Evolutionary conservation across 2,113 vertebrate genomes (phyloP).

Genomic region (Aplodontia rufa): DNA sequence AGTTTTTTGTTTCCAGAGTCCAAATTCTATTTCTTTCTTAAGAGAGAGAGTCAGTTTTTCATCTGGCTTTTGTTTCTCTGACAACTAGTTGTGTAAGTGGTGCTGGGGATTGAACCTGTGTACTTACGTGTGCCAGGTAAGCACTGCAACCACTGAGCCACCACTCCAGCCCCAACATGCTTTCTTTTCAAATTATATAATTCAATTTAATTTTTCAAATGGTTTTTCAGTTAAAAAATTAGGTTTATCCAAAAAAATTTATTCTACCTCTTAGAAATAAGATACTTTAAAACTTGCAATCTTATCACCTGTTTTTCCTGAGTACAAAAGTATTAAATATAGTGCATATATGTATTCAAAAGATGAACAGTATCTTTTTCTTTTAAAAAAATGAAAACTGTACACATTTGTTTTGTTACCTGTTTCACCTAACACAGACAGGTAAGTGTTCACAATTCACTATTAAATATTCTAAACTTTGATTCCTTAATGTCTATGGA

Average conservation of each 20-base stretch:
- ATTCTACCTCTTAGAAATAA: background rate
- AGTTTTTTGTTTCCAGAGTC: background rate
- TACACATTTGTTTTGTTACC: background rate
- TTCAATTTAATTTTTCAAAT: background rate
- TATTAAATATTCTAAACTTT: background rate
- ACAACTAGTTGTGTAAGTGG: no score
- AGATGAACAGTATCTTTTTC: background rate
- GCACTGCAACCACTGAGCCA: no score
- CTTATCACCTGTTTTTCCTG: background rate
- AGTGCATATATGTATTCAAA: background rate
- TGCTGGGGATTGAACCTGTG: no score
- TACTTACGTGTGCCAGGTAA: no score
- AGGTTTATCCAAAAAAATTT: background rate
- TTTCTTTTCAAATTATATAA: background rate
- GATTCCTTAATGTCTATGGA: background rate
- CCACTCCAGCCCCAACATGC: no score
- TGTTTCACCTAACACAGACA: background rate
- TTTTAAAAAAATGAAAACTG: background rate
- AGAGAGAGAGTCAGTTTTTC: no score
- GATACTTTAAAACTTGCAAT: background rate
- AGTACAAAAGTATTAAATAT: background rate
- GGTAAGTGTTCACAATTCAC: background rate
- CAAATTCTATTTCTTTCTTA: background rate
- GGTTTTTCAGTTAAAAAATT: background rate
- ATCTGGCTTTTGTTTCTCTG: no score